Conservation (phyloP, 2,113 vertebrate species). For the Phalacrocorax brasilianus region DNA sequence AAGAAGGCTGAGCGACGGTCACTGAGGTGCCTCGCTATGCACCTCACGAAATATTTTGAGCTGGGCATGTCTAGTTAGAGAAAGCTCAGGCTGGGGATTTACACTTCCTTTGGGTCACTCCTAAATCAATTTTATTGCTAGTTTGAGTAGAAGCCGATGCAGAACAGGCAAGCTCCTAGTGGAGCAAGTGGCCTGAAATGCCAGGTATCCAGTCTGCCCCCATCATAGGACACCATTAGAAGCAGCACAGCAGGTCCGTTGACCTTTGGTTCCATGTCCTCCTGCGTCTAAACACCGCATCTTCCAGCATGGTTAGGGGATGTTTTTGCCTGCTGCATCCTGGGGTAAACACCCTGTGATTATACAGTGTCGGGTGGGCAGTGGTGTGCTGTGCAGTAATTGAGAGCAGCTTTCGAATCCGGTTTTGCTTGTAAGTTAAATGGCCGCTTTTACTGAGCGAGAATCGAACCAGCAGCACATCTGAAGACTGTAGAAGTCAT, state of each 20-base stretch:
- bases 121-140: not conserved
- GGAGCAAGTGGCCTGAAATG: not conserved
- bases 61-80: not conserved
- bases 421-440: constrained; percentile 41
- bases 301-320: not conserved
- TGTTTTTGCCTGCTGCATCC: not conserved
- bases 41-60: not conserved
- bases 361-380: constrained; percentile 26
- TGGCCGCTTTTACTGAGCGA: not conserved
- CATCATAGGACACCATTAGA: not conserved
- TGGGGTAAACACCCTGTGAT: not conserved
- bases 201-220: not conserved
- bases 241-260: not conserved
- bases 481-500: not conserved
- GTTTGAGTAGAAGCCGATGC: not conserved
- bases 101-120: not conserved
- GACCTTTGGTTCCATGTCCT: not conserved
- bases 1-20: not conserved
- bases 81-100: not conserved
- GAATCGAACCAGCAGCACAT: not conserved
- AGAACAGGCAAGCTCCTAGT: not conserved
- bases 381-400: not conserved
- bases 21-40: not conserved
- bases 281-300: not conserved
- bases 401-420: constrained; percentile 34